These are phyloP conservation scores for Barypeithes pellucidus DNA, from an alignment of 2,888 invertebrate genomes.

Conservation along the genomic window DNA sequence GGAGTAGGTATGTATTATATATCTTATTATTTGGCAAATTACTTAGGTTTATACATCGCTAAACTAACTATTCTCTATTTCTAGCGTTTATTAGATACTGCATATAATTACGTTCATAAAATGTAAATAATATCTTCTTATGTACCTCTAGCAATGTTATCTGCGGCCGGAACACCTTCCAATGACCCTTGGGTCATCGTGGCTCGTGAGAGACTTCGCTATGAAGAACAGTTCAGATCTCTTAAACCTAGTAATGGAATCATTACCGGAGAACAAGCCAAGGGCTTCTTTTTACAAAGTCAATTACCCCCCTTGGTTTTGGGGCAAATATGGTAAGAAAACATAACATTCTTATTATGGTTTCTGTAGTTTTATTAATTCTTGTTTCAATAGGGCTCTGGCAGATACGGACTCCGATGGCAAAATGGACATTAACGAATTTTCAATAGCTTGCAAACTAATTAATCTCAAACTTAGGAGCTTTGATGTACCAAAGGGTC, in stretches of 20 bases:
- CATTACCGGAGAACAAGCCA: constrained; percentile 94
- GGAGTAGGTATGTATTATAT: background rate
- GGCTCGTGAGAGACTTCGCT: constrained; percentile 89
- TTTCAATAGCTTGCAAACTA: constrained; percentile 96
- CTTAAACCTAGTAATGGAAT: constrained; percentile 90
- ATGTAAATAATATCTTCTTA: background rate
- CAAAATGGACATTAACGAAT: constrained; percentile 95
- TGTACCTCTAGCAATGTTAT: constrained; percentile 63
- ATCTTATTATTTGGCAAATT: background rate
- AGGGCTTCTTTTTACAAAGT: constrained; percentile 92
- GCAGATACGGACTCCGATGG: constrained; percentile 98
- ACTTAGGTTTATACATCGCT: background rate
- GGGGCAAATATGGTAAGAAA: constrained; percentile 93
- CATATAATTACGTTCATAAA: no score
- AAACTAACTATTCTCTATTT: background rate
- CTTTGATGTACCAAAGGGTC: constrained; percentile 88
- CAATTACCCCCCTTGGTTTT: constrained; percentile 91
- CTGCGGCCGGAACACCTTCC: constrained; percentile 69
- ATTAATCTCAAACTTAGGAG: constrained; percentile 95
- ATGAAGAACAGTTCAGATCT: constrained; percentile 92
- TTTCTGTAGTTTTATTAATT: background rate
- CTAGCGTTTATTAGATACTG: background rate
- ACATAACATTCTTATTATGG: background rate
- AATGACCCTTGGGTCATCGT: constrained; percentile 91
- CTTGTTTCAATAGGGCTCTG: constrained; percentile 77